Conservation (phyloP, 30 jellyfish, hydroid and myxozoan species). For the Clytia hemisphaerica region DNA sequence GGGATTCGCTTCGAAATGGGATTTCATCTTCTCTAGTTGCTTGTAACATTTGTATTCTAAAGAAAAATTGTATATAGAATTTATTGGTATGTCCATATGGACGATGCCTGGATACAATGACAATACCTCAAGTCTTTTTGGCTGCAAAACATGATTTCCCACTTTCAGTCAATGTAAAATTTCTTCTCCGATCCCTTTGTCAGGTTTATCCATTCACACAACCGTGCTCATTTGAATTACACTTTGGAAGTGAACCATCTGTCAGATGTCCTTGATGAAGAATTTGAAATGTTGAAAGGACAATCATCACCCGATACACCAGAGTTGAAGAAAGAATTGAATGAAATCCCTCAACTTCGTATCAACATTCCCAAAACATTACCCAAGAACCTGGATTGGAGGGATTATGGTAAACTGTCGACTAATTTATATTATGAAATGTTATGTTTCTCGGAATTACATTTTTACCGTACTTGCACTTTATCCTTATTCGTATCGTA, state of each 20-base stretch:
- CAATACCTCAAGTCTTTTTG: too few relatives aligned
- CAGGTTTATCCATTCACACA: conserved; percentile 76
- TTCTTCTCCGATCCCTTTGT: neutral
- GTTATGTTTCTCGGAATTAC: too few relatives aligned
- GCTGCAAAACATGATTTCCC: neutral
- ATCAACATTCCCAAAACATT: conserved; percentile 29
- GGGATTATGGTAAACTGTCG: conserved; percentile 61
- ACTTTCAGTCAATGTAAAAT: neutral
- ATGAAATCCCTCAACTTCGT: conserved; percentile 44
- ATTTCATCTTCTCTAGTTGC: conserved; percentile 27
- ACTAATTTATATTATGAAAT: neutral
- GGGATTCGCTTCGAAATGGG: conserved; percentile 51
- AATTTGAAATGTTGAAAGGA: conserved; percentile 47
- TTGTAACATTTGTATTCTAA: conserved; percentile 39
- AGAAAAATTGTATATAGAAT: neutral
- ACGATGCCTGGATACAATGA: too few relatives aligned
- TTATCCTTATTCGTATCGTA: neutral
- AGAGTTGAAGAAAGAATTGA: conserved; percentile 24
- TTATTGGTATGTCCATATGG: too few relatives aligned
- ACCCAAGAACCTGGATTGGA: conserved; percentile 82
- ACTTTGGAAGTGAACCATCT: conserved; percentile 68
- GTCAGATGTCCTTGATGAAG: conserved; percentile 66
- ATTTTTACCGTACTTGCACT: too few relatives aligned
- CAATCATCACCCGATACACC: conserved; percentile 31
- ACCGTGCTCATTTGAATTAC: conserved; percentile 63